phyloP scores from a whole-genome alignment of 2,797 vertebrate genomes.

The Dermochelys coriacea region DNA sequence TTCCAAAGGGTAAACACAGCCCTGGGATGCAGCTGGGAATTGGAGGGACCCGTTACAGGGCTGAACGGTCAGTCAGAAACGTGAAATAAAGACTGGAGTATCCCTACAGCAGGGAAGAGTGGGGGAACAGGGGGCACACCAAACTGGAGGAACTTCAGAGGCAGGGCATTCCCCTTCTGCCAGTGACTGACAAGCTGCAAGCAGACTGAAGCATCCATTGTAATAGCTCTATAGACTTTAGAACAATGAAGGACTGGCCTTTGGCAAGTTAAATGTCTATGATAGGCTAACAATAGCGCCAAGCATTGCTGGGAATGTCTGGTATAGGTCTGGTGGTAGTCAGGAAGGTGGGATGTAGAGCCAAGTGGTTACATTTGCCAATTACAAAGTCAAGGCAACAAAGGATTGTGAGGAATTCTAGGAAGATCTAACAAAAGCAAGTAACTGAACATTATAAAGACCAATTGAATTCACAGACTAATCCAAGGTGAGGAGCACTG shows the following conservation, averaged over 20 bases:
- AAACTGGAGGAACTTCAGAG: too few species aligned
- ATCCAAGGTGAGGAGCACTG: not conserved
- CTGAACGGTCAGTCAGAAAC: not conserved
- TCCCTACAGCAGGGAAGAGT: not conserved
- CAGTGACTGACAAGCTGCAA: not conserved
- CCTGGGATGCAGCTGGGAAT: not conserved
- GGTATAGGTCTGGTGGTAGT: too few species aligned
- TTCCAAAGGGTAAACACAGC: not conserved
- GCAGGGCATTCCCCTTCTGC: too few species aligned
- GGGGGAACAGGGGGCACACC: not conserved
- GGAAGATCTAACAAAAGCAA: not conserved
- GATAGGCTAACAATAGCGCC: rapidly evolving
- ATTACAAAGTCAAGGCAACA: rapidly evolving
- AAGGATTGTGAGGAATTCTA: not conserved
- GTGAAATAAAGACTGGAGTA: rapidly evolving
- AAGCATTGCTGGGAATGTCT: rapidly evolving
- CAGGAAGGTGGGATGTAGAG: not conserved
- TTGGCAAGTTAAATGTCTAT: rapidly evolving
- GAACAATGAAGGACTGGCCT: not conserved
- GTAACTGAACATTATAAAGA: not conserved
- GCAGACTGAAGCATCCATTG: too few species aligned
- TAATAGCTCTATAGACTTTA: not conserved
- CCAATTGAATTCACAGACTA: rapidly evolving
- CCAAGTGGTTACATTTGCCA: rapidly evolving
- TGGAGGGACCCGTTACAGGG: not conserved